Evolutionary conservation across 2,797 vertebrate genomes (phyloP).

Genomic region (Sebastes steindachneri): DNA sequence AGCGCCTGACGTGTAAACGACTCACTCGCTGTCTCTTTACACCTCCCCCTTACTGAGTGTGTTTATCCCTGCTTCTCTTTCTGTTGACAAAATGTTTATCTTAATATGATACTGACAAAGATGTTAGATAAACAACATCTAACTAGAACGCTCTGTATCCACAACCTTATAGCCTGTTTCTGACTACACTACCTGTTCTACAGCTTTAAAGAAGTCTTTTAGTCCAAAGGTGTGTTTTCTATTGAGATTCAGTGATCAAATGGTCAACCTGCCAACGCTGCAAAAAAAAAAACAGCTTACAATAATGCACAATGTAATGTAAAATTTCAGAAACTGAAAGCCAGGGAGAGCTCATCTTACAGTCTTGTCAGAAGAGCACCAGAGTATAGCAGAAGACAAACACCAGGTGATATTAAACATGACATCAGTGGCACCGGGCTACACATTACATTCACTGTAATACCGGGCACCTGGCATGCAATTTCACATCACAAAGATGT

Average conservation of each 20-base stretch:
- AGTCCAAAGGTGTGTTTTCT: background rate
- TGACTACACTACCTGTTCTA: background rate
- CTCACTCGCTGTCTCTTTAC: background rate
- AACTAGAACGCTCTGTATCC: background rate
- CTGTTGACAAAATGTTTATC: background rate
- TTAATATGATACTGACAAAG: background rate
- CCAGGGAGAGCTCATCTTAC: background rate
- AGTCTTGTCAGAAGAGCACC: background rate
- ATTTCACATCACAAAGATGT: constrained; percentile 11
- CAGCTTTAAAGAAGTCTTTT: background rate
- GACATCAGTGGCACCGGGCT: constrained; percentile 24
- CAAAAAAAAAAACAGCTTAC: background rate
- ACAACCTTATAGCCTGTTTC: background rate
- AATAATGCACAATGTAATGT: background rate
- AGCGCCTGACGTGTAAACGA: constrained; percentile 9
- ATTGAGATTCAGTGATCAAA: background rate
- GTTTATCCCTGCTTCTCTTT: background rate
- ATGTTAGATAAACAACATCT: background rate
- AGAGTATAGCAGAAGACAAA: constrained; percentile 21
- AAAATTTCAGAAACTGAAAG: background rate
- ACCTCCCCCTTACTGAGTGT: background rate
- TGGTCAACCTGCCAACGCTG: background rate
- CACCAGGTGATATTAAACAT: constrained; percentile 35
- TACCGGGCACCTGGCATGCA: constrained; percentile 1
- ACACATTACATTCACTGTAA: constrained; percentile 22